A percentile compares a stretch with the other conserved stretches of the same genome.
Conservation (phyloP, 2,113 vertebrate species). For the Apus apus region DNA sequence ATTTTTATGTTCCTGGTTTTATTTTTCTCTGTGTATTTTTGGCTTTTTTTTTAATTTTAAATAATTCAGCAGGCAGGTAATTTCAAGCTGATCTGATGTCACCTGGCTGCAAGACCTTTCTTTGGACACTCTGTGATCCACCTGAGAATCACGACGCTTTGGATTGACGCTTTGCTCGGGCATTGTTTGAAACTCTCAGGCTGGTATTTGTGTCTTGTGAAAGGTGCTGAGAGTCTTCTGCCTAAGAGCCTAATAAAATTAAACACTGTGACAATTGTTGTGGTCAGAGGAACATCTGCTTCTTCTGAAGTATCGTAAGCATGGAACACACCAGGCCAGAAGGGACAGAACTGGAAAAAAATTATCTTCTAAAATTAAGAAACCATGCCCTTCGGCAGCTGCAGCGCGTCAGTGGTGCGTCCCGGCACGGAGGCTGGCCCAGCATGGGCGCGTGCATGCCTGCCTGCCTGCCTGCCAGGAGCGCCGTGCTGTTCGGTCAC, state of each 20-base stretch:
- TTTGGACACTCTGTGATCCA: neutral
- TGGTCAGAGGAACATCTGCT: conserved; percentile 1
- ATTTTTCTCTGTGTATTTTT: neutral
- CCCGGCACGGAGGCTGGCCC: neutral
- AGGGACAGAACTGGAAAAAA: neutral
- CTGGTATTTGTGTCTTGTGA: neutral
- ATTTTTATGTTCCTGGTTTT: neutral
- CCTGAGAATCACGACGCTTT: neutral
- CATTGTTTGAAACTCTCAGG: neutral
- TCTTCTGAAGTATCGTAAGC: neutral
- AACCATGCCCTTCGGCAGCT: neutral
- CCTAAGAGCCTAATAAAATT: neutral
- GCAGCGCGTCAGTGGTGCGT: rapidly evolving
- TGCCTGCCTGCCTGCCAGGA: neutral
- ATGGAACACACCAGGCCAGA: neutral
- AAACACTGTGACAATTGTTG: neutral
- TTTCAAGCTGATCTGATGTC: neutral
- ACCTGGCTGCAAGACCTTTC: neutral
- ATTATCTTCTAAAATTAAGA: neutral
- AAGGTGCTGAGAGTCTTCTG: neutral
- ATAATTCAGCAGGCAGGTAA: neutral
- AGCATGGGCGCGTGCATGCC: rapidly evolving
- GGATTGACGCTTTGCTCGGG: neutral
- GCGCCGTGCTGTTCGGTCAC: neutral
- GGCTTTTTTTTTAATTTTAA: neutral